Evolutionary conservation across 1,140 invertebrate genomes (phyloP).

Genomic region (Wasmannia auropunctata): DNA sequence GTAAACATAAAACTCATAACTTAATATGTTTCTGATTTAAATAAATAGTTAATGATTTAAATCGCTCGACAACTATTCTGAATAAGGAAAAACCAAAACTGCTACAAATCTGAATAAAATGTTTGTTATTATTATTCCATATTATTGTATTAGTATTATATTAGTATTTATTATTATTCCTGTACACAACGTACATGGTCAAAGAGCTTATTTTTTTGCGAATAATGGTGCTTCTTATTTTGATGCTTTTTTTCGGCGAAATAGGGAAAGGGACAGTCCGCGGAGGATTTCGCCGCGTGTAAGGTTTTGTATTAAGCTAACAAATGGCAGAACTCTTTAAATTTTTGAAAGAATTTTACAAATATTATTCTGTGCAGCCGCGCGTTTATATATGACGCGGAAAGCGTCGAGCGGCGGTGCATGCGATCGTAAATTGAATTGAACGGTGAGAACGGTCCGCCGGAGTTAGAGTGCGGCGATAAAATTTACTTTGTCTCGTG

Average conservation of each 20-base stretch:
- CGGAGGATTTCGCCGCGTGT: neutral
- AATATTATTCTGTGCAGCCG: constrained; percentile 28
- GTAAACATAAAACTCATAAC: neutral
- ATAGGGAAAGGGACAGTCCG: neutral
- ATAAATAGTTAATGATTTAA: too few species aligned
- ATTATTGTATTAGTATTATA: neutral
- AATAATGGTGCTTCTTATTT: neutral
- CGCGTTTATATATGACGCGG: neutral
- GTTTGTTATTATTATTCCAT: neutral
- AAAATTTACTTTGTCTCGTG: constrained; percentile 50
- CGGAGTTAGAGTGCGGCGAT: constrained; percentile 24
- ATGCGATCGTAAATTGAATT: constrained; percentile 36
- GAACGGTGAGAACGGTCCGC: constrained; percentile 27
- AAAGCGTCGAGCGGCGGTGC: constrained; percentile 13
- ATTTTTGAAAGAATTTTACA: neutral
- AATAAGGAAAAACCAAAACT: neutral
- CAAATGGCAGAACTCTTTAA: neutral
- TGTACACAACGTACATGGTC: neutral
- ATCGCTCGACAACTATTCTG: neutral
- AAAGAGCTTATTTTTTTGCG: neutral
- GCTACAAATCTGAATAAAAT: neutral
- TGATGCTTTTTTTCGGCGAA: neutral
- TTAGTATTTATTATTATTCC: neutral
- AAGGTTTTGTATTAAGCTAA: neutral
- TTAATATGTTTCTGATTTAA: neutral